Base-by-base conservation (phyloP, 2,888 invertebrate genomes). In the Busseola fusca region DNA sequence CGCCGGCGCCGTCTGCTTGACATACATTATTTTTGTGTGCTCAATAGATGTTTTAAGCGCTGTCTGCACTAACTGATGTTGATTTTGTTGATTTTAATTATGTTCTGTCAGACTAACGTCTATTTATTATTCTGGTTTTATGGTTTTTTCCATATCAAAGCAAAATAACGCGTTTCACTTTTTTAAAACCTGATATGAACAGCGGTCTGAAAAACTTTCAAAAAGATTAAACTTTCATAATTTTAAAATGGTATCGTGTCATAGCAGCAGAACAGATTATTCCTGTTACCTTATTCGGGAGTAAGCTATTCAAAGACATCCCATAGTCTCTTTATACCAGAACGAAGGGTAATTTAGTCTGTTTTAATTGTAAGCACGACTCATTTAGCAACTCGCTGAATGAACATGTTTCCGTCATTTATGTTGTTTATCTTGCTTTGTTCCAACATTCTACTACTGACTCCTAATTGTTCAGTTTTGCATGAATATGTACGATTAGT, bases 1-100 rank as follows among this genome's bases (percentile, higher is more conserved):
- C 79, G 79, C 82, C 73, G 79, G 79, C 79, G 77, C 77, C 81
- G 80, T 66, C 63, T 67, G 21, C 54, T 25, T 82, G 79, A 69
- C 83, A 74, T 69, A 69, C 50, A 74, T 82, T 74, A 79, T 74
- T 69, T 77, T 69, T 54, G 63, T 82, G 82, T 66, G 65, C 80
- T 62, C 69, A 66, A 69, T 79, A 64, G 69, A 58, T 58, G 45
- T 59, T 48, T 45, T 68, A 66, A 62, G n/a, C 54, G 57, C 40
- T 62, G 37, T 65, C 25, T 56, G 37, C 27, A 59, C 57, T 76
- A 81, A 76, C 65, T 64, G 30, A 57, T 80, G 80, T 66, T 60
- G 67, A 79, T 79, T 76, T 60, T 56, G 42, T 73, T 54, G 21
- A 6, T 73, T 79, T 64, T 60, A 58, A 78, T 63, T 48, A 57